Base-by-base conservation (phyloP, 2,888 invertebrate genomes). In the Caenorhabditis sp. region DNA sequence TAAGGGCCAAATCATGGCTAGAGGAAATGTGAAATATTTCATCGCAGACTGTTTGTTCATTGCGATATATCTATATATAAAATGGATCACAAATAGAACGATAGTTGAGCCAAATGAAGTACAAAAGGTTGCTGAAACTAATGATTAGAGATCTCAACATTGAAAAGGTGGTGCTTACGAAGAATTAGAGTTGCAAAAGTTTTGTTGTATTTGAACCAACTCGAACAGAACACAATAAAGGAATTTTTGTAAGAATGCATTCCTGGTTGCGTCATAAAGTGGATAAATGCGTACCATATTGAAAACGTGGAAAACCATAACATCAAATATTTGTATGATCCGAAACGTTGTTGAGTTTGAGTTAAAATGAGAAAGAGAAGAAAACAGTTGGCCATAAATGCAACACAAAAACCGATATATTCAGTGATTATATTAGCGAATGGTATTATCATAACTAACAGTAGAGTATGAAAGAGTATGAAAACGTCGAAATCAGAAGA, bases 261-360 rank as follows among this genome's bases (percentile, higher is more conserved):
- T 50, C 63, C 67, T 12, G 71, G 71, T 61, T 71, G 71, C 12
- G 71, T 67, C 4, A 67, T 36, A 21, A 71, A 67, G 31, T 67
- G 63, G 50, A 71, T 65, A 50, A 71, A 56, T 0, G 71, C 59
- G 25, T 71, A 71, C 63, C 71, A 67, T 31, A 70, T 31, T 7
- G 66, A 66, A 31, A 70, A 70, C 20, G 20, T 25, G 8, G 65
- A 61, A 50, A 70, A 70, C 58, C 65, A 65, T 26, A 70, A 62
- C 70, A 70, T 70, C n/a, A 70, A 49, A 43, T 70, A 62, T 26
- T 70, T 70, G 62, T 70, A 70, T 5, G 65, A 65, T 0, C 70
- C 70, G 21, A 70, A 65, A 38, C 66, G 62, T 31, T 59, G 52
- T 4, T 54, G 59, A 25, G 70, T 67, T 36, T 62, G 58, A 23